Evolutionary conservation across 1,140 invertebrate species (phyloP), one percentile per base, ranked within the genome.

Genomic region (Megalonaias nervosa): DNA sequence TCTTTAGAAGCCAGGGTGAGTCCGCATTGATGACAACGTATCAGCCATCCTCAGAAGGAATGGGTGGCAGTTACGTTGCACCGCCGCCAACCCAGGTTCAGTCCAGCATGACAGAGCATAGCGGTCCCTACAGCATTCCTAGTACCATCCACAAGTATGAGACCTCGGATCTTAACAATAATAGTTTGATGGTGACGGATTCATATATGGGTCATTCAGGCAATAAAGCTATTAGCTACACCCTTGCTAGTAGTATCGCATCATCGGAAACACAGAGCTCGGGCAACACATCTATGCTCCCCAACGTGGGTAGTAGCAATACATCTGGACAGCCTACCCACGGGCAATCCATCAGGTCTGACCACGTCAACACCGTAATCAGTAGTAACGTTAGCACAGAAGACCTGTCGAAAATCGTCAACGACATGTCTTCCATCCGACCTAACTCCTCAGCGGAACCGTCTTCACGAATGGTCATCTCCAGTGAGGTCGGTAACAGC

Each of bases 371-470:
- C 31, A 67, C 57, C 26, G 70, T 21, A 14, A 70, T 21, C 23
- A 77, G 75, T 58, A 70, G 75, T 16, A 68, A 23, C 17, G 57
- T 67, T 9, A 78, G 76, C 38, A 71, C 76, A 17, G 76, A 78
- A 57, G 76, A 78, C 23, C 55, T 78, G 66, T 78, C 76, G 0
- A 78, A 78, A 55, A 71, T 78, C 48, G 76, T 78, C 15, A 65
- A 78, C 69, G 76, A 78, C 64, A 78, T 78, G 76, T 78, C 76
- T 19, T 73, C 71, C 58, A 78, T 78, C n/a, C 65, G 76, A 21
- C 65, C 26, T 6, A 67, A 78, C 23, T 62, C 71, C 14, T 73
- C 58, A 23, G 15, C 61, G 16, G 76, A 78, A 2, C 76, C 66
- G 17, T 38, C 69, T 14, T 71, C 70, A 11, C 38, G 38, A 48